Percentiles rank a stretch among this genome's conserved stretches.
Evolutionary conservation across 2,113 vertebrate genomes (phyloP).

Genomic region (Argyrosomus japonicus): DNA sequence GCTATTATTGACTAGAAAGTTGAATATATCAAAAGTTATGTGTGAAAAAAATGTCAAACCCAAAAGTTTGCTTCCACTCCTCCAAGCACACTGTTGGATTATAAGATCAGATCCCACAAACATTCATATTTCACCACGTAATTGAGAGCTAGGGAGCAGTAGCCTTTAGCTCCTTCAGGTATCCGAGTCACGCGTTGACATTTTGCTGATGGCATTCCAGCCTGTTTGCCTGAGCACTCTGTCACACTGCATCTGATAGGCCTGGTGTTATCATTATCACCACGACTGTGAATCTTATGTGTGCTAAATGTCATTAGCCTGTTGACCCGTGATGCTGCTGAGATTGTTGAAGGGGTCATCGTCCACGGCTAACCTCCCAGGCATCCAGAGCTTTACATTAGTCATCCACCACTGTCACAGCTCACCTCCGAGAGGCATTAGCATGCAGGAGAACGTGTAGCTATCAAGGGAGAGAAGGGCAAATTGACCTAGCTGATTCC

Average conservation of each 20-base stretch:
- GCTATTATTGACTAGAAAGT: constrained; percentile 21
- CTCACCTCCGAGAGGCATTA: constrained; percentile 71
- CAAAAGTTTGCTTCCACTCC: constrained; percentile 8
- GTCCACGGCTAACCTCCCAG: constrained; percentile 43
- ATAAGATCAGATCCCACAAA: constrained; percentile 40
- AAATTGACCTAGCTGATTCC: constrained; percentile 79
- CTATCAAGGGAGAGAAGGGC: constrained; percentile 73
- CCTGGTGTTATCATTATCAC: constrained; percentile 67
- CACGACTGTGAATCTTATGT: constrained; percentile 66
- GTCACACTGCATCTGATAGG: constrained; percentile 59
- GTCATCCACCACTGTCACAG: constrained; percentile 56
- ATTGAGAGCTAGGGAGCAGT: constrained; percentile 59
- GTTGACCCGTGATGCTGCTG: constrained; percentile 61
- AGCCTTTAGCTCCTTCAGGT: constrained; percentile 56
- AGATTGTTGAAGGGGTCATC: constrained; percentile 62
- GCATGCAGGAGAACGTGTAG: constrained; percentile 72
- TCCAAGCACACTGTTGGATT: constrained; percentile 23
- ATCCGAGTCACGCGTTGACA: constrained; percentile 75
- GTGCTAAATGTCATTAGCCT: constrained; percentile 66
- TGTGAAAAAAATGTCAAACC: constrained; percentile 15
- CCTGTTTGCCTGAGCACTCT: constrained; percentile 64
- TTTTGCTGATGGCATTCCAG: constrained; percentile 76
- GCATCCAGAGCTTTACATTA: constrained; percentile 60
- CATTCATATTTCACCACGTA: constrained; percentile 66
- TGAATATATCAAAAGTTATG: constrained; percentile 26